Conservation (phyloP, 2,888 invertebrate species). For the Sycophila texana region DNA sequence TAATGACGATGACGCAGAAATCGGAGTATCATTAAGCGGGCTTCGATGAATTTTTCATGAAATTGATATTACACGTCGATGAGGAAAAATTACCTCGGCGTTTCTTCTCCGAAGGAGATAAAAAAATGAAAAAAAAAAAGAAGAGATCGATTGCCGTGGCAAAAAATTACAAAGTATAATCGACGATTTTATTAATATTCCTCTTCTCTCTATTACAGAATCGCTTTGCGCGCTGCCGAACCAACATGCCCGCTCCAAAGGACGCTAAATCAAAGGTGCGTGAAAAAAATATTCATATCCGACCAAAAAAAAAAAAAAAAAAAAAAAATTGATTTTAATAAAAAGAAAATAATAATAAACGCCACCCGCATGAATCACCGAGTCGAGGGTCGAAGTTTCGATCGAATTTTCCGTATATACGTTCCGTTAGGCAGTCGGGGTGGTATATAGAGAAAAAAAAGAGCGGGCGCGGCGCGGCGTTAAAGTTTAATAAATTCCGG, state of each 20-base stretch:
- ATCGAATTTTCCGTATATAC: not conserved
- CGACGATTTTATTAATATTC: constrained; percentile 15
- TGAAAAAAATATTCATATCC: too few species aligned
- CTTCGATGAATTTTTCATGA: not conserved
- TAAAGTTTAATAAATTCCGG: constrained; percentile 49
- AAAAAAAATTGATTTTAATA: too few species aligned
- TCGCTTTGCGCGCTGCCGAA: not conserved
- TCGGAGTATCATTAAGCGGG: too few species aligned
- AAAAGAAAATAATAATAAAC: not conserved
- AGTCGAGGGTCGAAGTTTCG: too few species aligned
- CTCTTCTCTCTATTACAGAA: constrained; percentile 36
- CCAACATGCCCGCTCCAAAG: constrained; percentile 16
- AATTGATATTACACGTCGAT: not conserved
- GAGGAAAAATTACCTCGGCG: not conserved
- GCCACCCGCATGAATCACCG: not conserved
- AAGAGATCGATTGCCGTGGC: not conserved
- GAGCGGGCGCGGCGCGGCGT: constrained; percentile 1
- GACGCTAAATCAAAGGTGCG: constrained; percentile 39
- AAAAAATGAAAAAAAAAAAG: too few species aligned
- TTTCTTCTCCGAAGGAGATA: too few species aligned
- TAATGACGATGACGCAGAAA: not conserved
- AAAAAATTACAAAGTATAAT: constrained; percentile 32
- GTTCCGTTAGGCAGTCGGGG: constrained; percentile 8
- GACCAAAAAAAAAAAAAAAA: too few species aligned
- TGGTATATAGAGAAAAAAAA: not conserved